phyloP scores from a whole-genome alignment of 2,888 invertebrate genomes.

The Amitus sp. region DNA sequence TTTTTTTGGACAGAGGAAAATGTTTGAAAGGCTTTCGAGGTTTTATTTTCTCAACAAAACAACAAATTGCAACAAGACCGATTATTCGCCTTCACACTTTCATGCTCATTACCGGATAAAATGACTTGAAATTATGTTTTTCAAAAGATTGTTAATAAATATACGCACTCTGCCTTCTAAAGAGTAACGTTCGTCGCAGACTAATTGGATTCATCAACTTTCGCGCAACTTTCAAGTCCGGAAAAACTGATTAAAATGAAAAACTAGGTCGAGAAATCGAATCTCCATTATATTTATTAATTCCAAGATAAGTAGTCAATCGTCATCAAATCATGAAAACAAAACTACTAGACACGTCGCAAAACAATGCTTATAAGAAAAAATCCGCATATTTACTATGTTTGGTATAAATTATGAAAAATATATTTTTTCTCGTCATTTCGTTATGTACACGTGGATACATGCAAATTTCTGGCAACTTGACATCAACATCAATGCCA shows the following conservation, averaged over 20 bases:
- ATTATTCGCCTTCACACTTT: conserved; percentile 44
- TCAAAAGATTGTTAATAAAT: conserved; percentile 9
- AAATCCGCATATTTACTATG: too few species aligned
- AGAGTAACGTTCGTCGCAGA: not conserved
- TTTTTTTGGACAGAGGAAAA: too few species aligned
- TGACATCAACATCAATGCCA: too few species aligned
- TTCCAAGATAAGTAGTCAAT: too few species aligned
- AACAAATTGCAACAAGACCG: conserved; percentile 12
- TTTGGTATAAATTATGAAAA: conserved; percentile 38
- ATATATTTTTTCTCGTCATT: conserved; percentile 23
- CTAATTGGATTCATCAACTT: not conserved
- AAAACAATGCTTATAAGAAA: too few species aligned
- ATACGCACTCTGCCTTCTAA: conserved; percentile 15
- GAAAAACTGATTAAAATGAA: not conserved
- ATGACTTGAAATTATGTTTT: conserved; percentile 32
- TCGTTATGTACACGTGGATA: too few species aligned
- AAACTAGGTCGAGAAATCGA: conserved; percentile 13
- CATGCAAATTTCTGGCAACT: too few species aligned
- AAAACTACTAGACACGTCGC: too few species aligned
- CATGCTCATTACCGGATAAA: conserved; percentile 38
- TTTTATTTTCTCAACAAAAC: not conserved
- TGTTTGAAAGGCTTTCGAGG: too few species aligned
- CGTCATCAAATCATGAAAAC: too few species aligned
- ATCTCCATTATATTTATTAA: too few species aligned
- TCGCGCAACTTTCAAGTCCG: not conserved